These are phyloP conservation scores for Oncopodura yosiiana DNA, from an alignment of 1,140 invertebrate genomes.

Conservation along the genomic window DNA sequence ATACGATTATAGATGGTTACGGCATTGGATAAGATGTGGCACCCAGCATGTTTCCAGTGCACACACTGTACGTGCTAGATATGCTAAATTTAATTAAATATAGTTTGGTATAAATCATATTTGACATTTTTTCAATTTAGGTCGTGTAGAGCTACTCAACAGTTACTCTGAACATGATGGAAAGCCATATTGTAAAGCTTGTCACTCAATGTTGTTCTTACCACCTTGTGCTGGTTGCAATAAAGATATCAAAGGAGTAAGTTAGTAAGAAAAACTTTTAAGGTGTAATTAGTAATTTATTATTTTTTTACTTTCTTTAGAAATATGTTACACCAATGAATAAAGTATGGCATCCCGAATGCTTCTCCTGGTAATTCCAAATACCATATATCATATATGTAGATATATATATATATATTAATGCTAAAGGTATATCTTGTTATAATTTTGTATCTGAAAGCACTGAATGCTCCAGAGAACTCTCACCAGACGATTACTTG, in stretches of 20 bases:
- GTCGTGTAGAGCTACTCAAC: slow-evolving; percentile 90
- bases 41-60: slow-evolving; percentile 90
- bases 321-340: slow-evolving; percentile 39
- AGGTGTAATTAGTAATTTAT: background rate
- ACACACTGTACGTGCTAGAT: slow-evolving; percentile 60
- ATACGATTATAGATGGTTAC: slow-evolving; percentile 29
- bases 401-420: no score
- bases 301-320: background rate
- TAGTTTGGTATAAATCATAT: no score
- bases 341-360: slow-evolving; percentile 72
- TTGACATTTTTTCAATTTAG: slow-evolving; percentile 17
- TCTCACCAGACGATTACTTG: no score
- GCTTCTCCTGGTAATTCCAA: no score
- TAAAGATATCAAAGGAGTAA: slow-evolving; percentile 24
- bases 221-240: slow-evolving; percentile 30
- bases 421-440: no score
- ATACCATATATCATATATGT: no score
- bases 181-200: slow-evolving; percentile 69
- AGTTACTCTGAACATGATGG: slow-evolving; percentile 92
- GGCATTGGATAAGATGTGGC: slow-evolving; percentile 33
- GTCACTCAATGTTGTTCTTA: slow-evolving; percentile 25
- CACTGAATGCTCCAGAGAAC: no score
- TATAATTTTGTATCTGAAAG: no score
- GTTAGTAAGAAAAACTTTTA: background rate
- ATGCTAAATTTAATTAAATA: no score